Conservation (phyloP, 2,888 invertebrate genomes). For the Palloptera scutellata region DNA sequence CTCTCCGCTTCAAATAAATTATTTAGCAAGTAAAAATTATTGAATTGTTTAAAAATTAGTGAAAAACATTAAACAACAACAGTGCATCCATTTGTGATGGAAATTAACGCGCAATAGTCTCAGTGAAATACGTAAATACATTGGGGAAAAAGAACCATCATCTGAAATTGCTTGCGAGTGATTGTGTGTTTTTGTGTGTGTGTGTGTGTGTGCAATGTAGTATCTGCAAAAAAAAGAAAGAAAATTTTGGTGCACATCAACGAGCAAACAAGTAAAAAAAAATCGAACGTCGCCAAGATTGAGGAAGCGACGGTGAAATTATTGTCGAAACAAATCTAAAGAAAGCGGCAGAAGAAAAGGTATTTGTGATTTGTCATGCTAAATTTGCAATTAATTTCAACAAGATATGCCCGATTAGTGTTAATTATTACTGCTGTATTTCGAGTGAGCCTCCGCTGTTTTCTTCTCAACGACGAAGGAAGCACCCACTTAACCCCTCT, state of each 20-base stretch:
- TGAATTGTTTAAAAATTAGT: slow-evolving; percentile 26
- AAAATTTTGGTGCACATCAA: slow-evolving; percentile 23
- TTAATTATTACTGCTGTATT: no score
- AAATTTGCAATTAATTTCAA: no score
- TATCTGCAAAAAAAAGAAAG: slow-evolving; percentile 26
- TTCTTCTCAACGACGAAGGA: no score
- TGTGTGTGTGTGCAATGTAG: slow-evolving; percentile 16
- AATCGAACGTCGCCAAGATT: not conserved
- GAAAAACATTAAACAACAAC: slow-evolving; percentile 27
- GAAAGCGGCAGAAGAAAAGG: no score
- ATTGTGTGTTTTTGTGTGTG: slow-evolving; percentile 3
- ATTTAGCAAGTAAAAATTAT: slow-evolving; percentile 18
- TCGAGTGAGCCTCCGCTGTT: no score
- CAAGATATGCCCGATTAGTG: no score
- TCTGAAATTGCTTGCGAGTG: slow-evolving; percentile 13
- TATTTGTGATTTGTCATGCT: no score
- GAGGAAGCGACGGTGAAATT: no score
- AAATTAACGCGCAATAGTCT: slow-evolving; percentile 9
- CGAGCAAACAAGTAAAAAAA: slow-evolving; percentile 21
- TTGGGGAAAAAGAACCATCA: slow-evolving; percentile 17
- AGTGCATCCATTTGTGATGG: not conserved
- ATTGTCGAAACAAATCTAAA: no score
- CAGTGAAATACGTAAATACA: slow-evolving; percentile 20
- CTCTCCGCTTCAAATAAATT: slow-evolving; percentile 28
- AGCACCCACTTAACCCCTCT: no score